Base-by-base conservation (phyloP, 2,888 invertebrate genomes). In the Hydroisotoma schaefferi region DNA sequence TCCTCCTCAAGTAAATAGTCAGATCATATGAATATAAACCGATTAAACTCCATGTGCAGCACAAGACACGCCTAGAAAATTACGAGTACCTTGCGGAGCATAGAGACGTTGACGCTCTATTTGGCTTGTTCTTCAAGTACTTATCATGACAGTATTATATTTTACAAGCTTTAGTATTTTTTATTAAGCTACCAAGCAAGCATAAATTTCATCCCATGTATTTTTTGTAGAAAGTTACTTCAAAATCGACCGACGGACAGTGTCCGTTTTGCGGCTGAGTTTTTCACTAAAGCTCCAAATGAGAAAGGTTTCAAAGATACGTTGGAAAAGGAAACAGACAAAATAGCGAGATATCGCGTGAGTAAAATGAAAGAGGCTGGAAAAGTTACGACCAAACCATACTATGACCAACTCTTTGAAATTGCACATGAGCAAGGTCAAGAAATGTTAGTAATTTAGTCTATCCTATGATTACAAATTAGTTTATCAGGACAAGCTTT, bases 71-170 rank as follows among this genome's bases (percentile, higher is more conserved):
- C 5, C 43, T 63, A 15, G 64, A 69, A 53, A 65, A 69, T 29
- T 67, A 69, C 28, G 27, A 28, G 10, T 69, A 69, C 52, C 37
- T 69, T 28, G 46, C 52, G 6, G 26, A 43, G 2, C 69, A 69
- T 55, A 62, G 64, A 12, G 69, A 69, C 52, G 46, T 69, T 1
- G 63, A 65, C 27, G 67, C 65, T 1, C 60, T 69, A 57, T 56
- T 69, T 44, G 48, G 47, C 1, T 52, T 58, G 29, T 58, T 58
- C 15, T 33, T 59, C 47, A 51, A 57, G 52, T 55, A 55, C 15
- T 3, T 5, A 5, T 46, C 15, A 49, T 10, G 15, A 33, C 15
- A 33, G n/a, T n/a, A n/a, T n/a, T n/a, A n/a, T n/a, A n/a, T n/a
- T n/a, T n/a, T n/a, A n/a, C n/a, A n/a, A n/a, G n/a, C n/a, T n/a